phyloP scores from a whole-genome alignment of 2,797 vertebrate genomes.

The Hemibagrus guttatus region DNA sequence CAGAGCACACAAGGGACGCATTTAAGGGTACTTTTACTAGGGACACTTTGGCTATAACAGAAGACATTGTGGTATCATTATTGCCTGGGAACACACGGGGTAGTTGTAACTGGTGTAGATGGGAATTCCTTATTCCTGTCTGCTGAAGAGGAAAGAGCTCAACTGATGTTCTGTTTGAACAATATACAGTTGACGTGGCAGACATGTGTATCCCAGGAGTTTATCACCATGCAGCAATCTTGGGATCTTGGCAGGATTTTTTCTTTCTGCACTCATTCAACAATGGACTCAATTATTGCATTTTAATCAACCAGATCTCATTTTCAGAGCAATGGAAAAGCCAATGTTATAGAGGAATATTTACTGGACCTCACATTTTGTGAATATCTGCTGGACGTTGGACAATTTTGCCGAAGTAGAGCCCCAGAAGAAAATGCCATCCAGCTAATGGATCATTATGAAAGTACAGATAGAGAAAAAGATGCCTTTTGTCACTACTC shows the following conservation, averaged over 20 bases:
- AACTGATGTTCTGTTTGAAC: not conserved
- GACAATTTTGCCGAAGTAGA: slow-evolving; percentile 3
- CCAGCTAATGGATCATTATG: slow-evolving; percentile 55
- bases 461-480: slow-evolving; percentile 36
- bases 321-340: not conserved
- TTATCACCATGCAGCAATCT: slow-evolving; percentile 31
- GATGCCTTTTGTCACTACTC: slow-evolving; percentile 41
- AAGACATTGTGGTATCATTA: not conserved
- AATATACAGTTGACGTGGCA: slow-evolving; percentile 33
- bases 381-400: not conserved
- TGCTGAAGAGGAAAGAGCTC: not conserved
- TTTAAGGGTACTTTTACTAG: not conserved
- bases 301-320: slow-evolving; percentile 18
- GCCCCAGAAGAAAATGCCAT: slow-evolving; percentile 51
- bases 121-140: not conserved
- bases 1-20: not conserved
- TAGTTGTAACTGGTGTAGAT: not conserved
- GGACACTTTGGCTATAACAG: not conserved
- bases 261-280: slow-evolving; percentile 36
- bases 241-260: slow-evolving; percentile 36
- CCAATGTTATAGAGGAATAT: not conserved
- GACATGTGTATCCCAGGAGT: slow-evolving; percentile 8
- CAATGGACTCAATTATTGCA: slow-evolving; percentile 15
- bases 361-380: slow-evolving; percentile 3
- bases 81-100: not conserved